phyloP scores from a whole-genome alignment of 2,113 vertebrate genomes.

The Silurus glanis region DNA sequence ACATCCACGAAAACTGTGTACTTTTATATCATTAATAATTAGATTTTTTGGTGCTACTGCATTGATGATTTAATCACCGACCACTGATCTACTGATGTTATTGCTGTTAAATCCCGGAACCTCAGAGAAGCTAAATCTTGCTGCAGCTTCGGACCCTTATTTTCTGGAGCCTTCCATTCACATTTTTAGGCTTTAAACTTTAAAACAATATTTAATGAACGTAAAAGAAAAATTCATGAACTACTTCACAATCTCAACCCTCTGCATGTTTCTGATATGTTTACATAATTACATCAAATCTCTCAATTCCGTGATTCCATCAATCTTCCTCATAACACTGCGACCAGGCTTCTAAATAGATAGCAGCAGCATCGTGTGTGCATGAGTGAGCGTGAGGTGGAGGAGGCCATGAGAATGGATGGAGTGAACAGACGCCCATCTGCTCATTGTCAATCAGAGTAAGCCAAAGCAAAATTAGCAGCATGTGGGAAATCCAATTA shows the following conservation, averaged over 20 bases:
- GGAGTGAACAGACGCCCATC: constrained; percentile 44
- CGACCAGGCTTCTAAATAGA: not conserved
- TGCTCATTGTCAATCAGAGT: constrained; percentile 52
- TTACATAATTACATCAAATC: not conserved
- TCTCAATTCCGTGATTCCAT: not conserved
- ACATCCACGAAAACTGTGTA: not conserved
- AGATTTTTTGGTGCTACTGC: not conserved
- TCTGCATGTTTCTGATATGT: not conserved
- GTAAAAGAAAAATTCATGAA: not conserved
- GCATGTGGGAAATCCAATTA: constrained; percentile 54
- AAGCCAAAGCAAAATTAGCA: constrained; percentile 50
- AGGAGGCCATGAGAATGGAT: constrained; percentile 24
- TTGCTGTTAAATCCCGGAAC: not conserved
- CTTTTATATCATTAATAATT: not conserved
- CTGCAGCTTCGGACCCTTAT: not conserved
- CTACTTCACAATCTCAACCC: not conserved
- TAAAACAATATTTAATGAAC: not conserved
- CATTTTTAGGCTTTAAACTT: not conserved
- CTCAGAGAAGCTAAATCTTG: not conserved
- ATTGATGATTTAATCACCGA: not conserved
- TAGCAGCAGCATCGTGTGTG: not conserved
- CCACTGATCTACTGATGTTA: not conserved
- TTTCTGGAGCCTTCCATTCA: not conserved
- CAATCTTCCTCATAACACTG: not conserved
- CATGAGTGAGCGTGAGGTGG: constrained; percentile 19